Percentiles rank a stretch among this genome's conserved stretches.
Evolutionary conservation across 2,888 invertebrate genomes (phyloP).

Genomic region (Ctenicera cuprea): DNA sequence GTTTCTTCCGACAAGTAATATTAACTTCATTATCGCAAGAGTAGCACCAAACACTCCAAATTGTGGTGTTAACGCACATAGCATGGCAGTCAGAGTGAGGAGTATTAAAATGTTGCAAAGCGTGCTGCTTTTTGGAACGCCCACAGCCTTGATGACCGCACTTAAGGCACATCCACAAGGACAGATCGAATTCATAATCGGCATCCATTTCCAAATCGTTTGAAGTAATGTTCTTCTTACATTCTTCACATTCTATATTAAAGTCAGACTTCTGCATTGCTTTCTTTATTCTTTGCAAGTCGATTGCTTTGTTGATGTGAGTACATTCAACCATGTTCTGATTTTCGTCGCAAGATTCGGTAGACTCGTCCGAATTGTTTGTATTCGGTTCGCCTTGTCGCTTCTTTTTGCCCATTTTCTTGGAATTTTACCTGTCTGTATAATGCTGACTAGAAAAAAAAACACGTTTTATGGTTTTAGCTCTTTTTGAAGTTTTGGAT

Average conservation of each 20-base stretch:
- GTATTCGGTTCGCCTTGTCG: constrained; percentile 81
- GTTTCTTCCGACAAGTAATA: constrained; percentile 77
- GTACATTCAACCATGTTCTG: constrained; percentile 79
- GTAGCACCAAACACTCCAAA: constrained; percentile 87
- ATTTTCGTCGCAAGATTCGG: constrained; percentile 83
- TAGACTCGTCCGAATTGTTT: constrained; percentile 80
- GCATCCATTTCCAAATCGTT: constrained; percentile 60
- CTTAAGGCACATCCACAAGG: constrained; percentile 87
- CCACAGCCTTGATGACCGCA: constrained; percentile 89
- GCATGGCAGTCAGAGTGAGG: constrained; percentile 87
- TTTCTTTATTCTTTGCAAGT: constrained; percentile 78
- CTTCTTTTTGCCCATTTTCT: constrained; percentile 84
- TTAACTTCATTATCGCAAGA: constrained; percentile 84
- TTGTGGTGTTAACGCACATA: constrained; percentile 82
- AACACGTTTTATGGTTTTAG: constrained; percentile 26
- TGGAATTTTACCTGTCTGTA: not conserved
- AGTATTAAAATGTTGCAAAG: constrained; percentile 83
- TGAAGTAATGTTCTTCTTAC: constrained; percentile 57
- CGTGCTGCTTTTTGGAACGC: constrained; percentile 80
- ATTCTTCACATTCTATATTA: constrained; percentile 75
- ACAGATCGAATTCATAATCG: constrained; percentile 72
- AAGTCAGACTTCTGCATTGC: constrained; percentile 71
- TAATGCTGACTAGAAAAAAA: constrained; percentile 11
- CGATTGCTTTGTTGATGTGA: constrained; percentile 83
- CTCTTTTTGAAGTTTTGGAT: not conserved